Conservation (phyloP, 30 jellyfish, hydroid and myxozoan species). For the Calvadosia cruxmelitensis region DNA sequence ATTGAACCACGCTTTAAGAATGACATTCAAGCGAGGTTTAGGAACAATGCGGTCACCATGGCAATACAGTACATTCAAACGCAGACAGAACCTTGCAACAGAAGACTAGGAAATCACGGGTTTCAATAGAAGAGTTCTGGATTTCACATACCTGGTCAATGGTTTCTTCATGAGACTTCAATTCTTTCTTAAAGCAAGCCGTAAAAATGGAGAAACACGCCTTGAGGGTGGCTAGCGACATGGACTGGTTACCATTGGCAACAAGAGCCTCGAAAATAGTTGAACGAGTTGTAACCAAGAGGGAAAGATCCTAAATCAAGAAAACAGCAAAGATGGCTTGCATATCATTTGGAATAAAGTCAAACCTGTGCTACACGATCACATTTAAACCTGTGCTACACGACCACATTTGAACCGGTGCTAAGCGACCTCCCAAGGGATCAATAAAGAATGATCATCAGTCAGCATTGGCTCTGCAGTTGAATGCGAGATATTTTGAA, state of each 20-base stretch:
- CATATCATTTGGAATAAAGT: no score
- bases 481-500: no score
- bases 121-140: no score
- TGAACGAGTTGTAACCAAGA: constrained; percentile 52
- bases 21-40: neutral
- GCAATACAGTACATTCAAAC: neutral
- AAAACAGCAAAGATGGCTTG: neutral
- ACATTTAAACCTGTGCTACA: no score
- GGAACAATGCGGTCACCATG: neutral
- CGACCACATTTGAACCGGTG: no score
- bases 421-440: no score
- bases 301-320: constrained; percentile 34
- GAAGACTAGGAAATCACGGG: neutral
- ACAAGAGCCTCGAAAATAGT: constrained; percentile 43
- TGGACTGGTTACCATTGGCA: constrained; percentile 6
- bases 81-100: neutral
- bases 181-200: constrained; percentile 19
- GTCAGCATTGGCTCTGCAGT: no score
- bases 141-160: constrained; percentile 55
- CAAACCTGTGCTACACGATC: no score
- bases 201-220: constrained; percentile 32
- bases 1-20: neutral
- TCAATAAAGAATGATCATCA: no score
- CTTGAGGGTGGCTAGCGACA: constrained; percentile 12
- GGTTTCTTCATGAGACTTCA: constrained; percentile 23